Evolutionary conservation across 1,140 invertebrate species (phyloP).

Genomic region (Hirudo medicinalis): DNA sequence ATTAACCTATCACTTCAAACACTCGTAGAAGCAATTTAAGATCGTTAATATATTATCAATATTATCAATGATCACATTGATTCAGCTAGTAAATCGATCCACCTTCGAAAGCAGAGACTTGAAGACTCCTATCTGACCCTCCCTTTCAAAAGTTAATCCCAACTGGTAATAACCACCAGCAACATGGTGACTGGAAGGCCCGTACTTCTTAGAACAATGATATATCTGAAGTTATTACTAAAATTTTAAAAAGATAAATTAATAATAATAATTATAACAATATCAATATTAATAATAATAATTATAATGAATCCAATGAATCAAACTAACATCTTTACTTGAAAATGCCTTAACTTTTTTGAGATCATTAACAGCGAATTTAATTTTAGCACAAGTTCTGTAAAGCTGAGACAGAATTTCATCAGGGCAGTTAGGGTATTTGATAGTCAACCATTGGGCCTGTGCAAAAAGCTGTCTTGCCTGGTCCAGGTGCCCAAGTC

Average conservation of each 20-base stretch:
- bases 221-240: constrained; percentile 1
- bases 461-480: constrained; percentile 4
- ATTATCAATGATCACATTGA: too few relatives aligned
- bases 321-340: constrained; percentile 5
- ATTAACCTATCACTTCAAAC: too few relatives aligned
- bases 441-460: not conserved
- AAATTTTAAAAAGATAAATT: not conserved
- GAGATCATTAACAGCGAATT: not conserved
- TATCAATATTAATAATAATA: not conserved
- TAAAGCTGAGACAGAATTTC: constrained; percentile 5
- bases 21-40: too few relatives aligned
- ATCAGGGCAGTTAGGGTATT: not conserved
- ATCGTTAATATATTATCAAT: too few relatives aligned
- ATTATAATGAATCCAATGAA: not conserved
- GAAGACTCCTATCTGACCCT: not conserved
- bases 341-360: not conserved
- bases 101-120: constrained; percentile 6
- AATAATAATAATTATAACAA: too few relatives aligned
- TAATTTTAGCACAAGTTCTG: constrained; percentile 9
- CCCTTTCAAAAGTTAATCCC: constrained; percentile 2
- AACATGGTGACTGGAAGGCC: not conserved
- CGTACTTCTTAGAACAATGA: constrained; percentile 6
- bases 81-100: too few relatives aligned
- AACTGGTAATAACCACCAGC: constrained; percentile 1
- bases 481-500: not conserved